Base-by-base conservation (phyloP, 2,888 invertebrate species). In the Mactromeris polynyma region DNA sequence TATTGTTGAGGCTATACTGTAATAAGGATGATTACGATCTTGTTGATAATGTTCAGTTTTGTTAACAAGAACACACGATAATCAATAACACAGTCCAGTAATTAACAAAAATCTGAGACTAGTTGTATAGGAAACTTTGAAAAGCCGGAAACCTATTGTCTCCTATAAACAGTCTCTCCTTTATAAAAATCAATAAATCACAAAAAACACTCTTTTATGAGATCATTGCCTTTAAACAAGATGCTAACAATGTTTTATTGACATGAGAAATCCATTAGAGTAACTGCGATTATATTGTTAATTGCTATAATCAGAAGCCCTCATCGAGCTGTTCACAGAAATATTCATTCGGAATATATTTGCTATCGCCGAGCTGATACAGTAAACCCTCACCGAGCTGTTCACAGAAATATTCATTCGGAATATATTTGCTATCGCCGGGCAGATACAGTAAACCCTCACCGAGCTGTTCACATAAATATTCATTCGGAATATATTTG, bases 221-320 rank as follows among this genome's bases (percentile, higher is more conserved):
- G 21, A 11, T 73, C 36, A 2, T 33, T 31, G 64, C 83, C 46
- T 42, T 46, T 46, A 73, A 31, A 83, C 69, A 73, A 83, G 73
- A 40, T 73, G 73, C 21, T 73, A 83, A 83, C 73, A 69, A 83
- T 46, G 26, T 40, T 73, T 21, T 33, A 73, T 83, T 69, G 46
- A 83, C 83, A 83, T 31, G 83, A 83, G n/a, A 83, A 7, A 73
- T 83, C 83, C 83, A 83, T 83, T 83, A 83, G 46, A n/a, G 46
- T n/a, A 21, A 19, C 31, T 26, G 31, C 21, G 42, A 79, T 38
- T 82, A 40, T 82, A 64, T 69, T 40, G 42, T 42, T 82, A 82
- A 82, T 82, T 38, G 82, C 58, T 82, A 38, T 33, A 17, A 73
- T 73, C 73, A n/a, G 58, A 64, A 64, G 6, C 58, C 58, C 26